Percentiles rank a stretch among this genome's conserved stretches.
Evolutionary conservation across 2,888 invertebrate species (phyloP).

Genomic region (Allacma fusca): DNA sequence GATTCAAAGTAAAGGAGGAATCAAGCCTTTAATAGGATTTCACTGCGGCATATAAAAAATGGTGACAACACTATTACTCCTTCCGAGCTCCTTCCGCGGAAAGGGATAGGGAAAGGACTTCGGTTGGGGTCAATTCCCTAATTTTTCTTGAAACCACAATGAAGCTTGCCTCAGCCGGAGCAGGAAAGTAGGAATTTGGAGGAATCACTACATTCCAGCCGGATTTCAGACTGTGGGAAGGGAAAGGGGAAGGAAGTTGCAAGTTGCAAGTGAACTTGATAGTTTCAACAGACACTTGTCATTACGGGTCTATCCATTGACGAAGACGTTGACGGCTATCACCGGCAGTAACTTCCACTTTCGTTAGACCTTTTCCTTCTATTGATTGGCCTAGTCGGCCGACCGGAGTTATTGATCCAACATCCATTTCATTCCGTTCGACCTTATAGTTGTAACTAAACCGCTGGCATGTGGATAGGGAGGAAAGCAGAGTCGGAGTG

Average conservation of each 20-base stretch:
- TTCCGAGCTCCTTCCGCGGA: neutral
- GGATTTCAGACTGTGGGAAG: neutral
- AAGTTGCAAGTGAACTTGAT: conserved; percentile 8
- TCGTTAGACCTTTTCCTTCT: conserved; percentile 5
- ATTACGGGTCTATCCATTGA: neutral
- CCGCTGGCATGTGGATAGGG: neutral
- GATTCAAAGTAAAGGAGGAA: no score
- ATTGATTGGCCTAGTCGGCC: conserved; percentile 9
- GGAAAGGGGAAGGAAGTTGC: neutral
- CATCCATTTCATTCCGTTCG: neutral
- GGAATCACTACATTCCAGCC: neutral
- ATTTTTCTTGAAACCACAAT: neutral
- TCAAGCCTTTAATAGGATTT: neutral
- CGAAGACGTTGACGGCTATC: conserved; percentile 7
- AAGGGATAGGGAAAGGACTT: neutral
- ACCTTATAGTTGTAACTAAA: neutral
- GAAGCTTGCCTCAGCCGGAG: neutral
- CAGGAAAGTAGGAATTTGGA: neutral
- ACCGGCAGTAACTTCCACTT: neutral
- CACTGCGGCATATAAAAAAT: neutral
- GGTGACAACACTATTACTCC: neutral
- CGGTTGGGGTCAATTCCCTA: neutral
- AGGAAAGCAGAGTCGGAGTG: neutral
- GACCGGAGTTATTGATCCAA: conserved; percentile 6
- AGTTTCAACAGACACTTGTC: conserved; percentile 8